Conservation (phyloP, 2,797 vertebrate genomes). For the Falco berigora region DNA sequence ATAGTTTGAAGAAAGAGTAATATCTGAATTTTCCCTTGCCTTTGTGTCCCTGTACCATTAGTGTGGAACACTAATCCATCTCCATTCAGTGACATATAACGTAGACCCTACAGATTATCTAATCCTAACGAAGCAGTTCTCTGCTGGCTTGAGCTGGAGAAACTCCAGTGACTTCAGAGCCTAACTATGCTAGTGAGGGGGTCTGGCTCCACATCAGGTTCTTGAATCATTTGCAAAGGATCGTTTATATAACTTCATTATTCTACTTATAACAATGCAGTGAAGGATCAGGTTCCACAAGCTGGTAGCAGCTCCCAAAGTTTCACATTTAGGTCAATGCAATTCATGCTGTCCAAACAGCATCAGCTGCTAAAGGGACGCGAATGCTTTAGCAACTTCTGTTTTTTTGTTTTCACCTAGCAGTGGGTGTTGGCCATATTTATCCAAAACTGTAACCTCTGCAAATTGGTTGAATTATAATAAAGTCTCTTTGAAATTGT, state of each 20-base stretch:
- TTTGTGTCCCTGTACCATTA: not conserved
- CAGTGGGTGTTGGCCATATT: not conserved
- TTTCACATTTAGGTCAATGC: not conserved
- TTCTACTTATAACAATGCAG: not conserved
- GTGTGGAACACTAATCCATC: constrained; percentile 17
- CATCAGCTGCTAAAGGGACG: not conserved
- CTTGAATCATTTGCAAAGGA: not conserved
- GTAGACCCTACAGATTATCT: not conserved
- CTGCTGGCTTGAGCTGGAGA: not conserved
- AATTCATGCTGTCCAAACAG: not conserved
- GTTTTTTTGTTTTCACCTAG: not conserved
- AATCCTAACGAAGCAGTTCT: constrained; percentile 12
- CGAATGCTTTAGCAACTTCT: not conserved
- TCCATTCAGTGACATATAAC: not conserved
- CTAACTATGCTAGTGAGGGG: not conserved
- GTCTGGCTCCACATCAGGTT: not conserved
- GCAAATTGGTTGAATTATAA: not conserved
- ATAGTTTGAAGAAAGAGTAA: not conserved
- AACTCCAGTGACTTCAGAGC: constrained; percentile 7
- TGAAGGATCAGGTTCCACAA: not conserved
- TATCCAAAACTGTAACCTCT: not conserved
- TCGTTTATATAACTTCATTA: not conserved
- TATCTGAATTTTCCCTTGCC: not conserved
- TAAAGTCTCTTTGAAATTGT: not conserved
- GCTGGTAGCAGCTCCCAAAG: not conserved